Evolutionary conservation across 2,113 vertebrate genomes (phyloP).

Genomic region (Pampusana beccarii): DNA sequence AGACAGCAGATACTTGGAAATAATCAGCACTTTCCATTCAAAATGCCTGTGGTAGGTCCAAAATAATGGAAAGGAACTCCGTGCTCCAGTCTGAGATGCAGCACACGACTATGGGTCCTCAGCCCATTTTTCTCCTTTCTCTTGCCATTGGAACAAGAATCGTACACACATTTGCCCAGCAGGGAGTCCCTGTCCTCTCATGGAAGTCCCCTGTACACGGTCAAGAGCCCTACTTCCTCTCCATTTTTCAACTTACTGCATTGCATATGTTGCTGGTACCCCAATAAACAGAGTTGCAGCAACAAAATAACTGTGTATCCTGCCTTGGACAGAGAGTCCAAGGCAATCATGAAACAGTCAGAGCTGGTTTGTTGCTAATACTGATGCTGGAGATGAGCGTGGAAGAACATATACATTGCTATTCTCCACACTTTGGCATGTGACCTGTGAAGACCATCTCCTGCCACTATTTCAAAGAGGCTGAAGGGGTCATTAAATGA

Average conservation of each 20-base stretch:
- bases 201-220: neutral
- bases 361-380: neutral
- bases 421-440: neutral
- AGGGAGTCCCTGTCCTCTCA: neutral
- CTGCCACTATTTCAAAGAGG: neutral
- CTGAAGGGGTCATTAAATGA: neutral
- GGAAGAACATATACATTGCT: neutral
- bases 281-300: neutral
- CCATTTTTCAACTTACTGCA: neutral
- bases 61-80: neutral
- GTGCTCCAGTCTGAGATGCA: neutral
- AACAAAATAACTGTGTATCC: neutral
- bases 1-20: neutral
- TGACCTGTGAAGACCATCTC: neutral
- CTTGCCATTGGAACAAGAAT: neutral
- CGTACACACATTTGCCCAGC: fast-evolving
- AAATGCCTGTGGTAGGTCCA: neutral
- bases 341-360: fast-evolving
- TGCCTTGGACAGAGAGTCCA: neutral
- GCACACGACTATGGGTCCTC: neutral
- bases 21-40: neutral
- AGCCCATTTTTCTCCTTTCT: neutral
- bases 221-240: neutral
- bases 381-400: neutral
- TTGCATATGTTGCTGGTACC: neutral